Evolutionary conservation across 2,113 vertebrate genomes (phyloP).

Genomic region (Pipra filicauda): DNA sequence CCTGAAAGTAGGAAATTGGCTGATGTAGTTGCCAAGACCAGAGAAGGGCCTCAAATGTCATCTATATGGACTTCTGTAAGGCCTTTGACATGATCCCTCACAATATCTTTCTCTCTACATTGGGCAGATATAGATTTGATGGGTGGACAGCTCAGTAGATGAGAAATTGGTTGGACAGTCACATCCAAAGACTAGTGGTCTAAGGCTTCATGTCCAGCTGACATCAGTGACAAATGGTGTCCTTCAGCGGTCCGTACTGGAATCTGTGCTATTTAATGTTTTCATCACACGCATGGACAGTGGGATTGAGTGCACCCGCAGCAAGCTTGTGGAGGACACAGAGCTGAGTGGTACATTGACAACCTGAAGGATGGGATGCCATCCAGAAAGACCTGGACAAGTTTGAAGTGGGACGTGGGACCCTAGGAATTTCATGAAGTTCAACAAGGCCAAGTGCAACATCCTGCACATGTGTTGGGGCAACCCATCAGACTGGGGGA

Average conservation of each 20-base stretch:
- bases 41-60: neutral
- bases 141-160: neutral
- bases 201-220: neutral
- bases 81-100: too few relatives aligned
- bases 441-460: neutral
- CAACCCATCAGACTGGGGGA: neutral
- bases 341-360: neutral
- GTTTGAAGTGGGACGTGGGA: neutral
- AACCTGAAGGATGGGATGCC: neutral
- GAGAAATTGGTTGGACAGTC: neutral
- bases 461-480: neutral
- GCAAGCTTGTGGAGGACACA: neutral
- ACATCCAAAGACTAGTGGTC: too few relatives aligned
- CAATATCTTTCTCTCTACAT: neutral
- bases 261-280: neutral
- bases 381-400: neutral
- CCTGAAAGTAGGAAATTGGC: neutral
- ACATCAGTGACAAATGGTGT: neutral
- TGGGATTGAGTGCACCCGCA: neutral
- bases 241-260: neutral
- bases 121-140: neutral
- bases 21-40: neutral
- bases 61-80: neutral
- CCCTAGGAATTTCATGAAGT: neutral
- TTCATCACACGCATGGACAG: neutral